These are phyloP conservation scores for Epistrophella euchroma DNA, from an alignment of 2,888 invertebrate species.

Conservation along the genomic window DNA sequence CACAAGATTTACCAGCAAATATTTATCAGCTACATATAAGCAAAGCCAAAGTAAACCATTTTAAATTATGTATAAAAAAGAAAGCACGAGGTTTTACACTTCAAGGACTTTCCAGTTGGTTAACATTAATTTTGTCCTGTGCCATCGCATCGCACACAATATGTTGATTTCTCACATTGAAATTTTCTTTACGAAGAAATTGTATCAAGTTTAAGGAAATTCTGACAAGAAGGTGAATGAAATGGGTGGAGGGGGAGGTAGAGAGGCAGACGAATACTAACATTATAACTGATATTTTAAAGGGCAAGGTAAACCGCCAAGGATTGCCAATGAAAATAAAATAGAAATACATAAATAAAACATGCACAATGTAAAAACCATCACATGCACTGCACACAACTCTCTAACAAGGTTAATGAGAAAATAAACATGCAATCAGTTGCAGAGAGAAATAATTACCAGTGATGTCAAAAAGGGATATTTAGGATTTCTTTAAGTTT, in stretches of 20 bases:
- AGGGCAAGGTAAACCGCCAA: constrained; percentile 7
- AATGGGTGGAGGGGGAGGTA: no score
- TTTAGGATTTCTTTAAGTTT: no score
- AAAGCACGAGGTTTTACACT: neutral
- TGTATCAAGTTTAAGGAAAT: constrained; percentile 41
- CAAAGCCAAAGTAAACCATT: constrained; percentile 2
- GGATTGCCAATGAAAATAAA: constrained; percentile 21
- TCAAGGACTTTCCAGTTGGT: constrained; percentile 44
- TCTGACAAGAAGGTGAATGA: neutral
- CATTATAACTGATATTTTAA: neutral
- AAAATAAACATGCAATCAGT: constrained; percentile 37
- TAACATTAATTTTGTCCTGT: constrained; percentile 29
- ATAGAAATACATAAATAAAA: neutral
- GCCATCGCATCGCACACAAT: constrained; percentile 12
- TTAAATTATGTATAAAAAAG: neutral
- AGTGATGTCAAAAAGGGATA: constrained; percentile 18
- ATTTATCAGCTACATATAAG: constrained; percentile 4
- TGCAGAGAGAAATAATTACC: neutral
- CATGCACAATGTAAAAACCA: neutral
- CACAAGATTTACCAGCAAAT: neutral
- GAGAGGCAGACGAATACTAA: no score
- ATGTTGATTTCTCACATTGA: constrained; percentile 37
- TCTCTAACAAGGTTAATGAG: constrained; percentile 40
- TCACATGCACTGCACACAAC: constrained; percentile 9
- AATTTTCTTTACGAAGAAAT: neutral